Base-by-base conservation (phyloP, 2,797 vertebrate genomes). In the Poliocrania exsul region DNA sequence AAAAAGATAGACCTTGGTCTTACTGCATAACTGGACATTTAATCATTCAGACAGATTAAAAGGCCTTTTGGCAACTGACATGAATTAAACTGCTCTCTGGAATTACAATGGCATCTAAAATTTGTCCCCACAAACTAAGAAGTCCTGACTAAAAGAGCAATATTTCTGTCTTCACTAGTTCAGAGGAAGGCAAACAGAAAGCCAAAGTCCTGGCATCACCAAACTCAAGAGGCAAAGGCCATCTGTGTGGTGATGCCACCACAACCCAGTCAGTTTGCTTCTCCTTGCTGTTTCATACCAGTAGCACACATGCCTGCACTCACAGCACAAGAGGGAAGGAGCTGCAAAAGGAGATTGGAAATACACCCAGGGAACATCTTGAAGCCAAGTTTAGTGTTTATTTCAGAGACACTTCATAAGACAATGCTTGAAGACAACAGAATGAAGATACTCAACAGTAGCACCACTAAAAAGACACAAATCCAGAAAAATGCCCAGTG, bases 281-380 rank as follows among this genome's bases (percentile, higher is more conserved):
- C 60, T 53, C 33, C 58, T 86, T 0, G 0, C 54, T 46, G 5
- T 21, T 47, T 37, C 60, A 26, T 9, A 62, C 42, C 33, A 60
- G 44, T 1, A 35, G 47, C 38, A 72, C 37, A 44, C 4, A 1
- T 2, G 44, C 7, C 58, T 37, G 13, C 16, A 29, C 49, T 64
- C 44, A 24, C 5, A 2, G 3, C 26, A 58, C 21, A 38, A 53
- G 16, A 69, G 26, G 33, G 33, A 71, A 88, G 47, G 19, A 74
- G 26, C 29, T 58, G 42, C 26, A 57, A 60, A 38, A 11, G 29
- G 18, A 62, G 37, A 38, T 0, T 50, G 65, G 20, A 83, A 91
- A 90, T 31, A 44, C 4, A 49, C 13, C 33, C 2, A 2, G 53
- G 29, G 20, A 85, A 21, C 16, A 70, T 8, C 37, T 33, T 62